Conservation (phyloP, 2,888 invertebrate species). For the Cephalotes varians region DNA sequence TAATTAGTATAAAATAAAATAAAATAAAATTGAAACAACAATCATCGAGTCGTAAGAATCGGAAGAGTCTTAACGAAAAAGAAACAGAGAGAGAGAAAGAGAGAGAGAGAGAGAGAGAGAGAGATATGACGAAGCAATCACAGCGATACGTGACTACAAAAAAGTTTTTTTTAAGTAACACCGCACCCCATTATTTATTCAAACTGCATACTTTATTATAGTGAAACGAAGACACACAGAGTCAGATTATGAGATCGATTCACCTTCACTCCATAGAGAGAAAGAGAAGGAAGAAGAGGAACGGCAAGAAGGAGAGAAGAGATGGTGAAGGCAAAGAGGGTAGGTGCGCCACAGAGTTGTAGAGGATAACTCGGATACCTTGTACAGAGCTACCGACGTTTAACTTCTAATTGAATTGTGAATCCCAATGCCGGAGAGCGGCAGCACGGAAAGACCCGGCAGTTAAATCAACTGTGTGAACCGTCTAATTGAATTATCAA, state of each 20-base stretch:
- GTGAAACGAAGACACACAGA: slow-evolving; percentile 73
- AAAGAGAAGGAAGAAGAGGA: slow-evolving; percentile 18
- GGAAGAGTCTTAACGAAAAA: neutral
- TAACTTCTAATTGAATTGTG: slow-evolving; percentile 83
- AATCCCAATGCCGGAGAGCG: slow-evolving; percentile 77
- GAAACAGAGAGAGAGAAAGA: neutral
- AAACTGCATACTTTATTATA: slow-evolving; percentile 81
- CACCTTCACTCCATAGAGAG: slow-evolving; percentile 58
- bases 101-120: neutral
- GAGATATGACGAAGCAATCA: slow-evolving; percentile 59
- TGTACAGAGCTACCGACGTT: slow-evolving; percentile 79
- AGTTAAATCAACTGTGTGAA: slow-evolving; percentile 81
- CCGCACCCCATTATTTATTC: slow-evolving; percentile 80
- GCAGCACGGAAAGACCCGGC: slow-evolving; percentile 72
- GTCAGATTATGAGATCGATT: slow-evolving; percentile 79
- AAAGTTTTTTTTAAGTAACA: slow-evolving; percentile 76
- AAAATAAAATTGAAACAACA: neutral
- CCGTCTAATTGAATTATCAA: slow-evolving; percentile 79
- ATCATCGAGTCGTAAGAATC: neutral
- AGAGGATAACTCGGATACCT: slow-evolving; percentile 76
- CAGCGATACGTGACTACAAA: slow-evolving; percentile 76
- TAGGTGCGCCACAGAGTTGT: slow-evolving; percentile 68
- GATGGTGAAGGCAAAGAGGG: slow-evolving; percentile 52
- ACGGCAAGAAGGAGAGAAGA: slow-evolving; percentile 32
- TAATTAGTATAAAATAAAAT: neutral